These are phyloP conservation scores for Bubo bubo DNA, from an alignment of 2,113 vertebrate species.

Conservation along the genomic window DNA sequence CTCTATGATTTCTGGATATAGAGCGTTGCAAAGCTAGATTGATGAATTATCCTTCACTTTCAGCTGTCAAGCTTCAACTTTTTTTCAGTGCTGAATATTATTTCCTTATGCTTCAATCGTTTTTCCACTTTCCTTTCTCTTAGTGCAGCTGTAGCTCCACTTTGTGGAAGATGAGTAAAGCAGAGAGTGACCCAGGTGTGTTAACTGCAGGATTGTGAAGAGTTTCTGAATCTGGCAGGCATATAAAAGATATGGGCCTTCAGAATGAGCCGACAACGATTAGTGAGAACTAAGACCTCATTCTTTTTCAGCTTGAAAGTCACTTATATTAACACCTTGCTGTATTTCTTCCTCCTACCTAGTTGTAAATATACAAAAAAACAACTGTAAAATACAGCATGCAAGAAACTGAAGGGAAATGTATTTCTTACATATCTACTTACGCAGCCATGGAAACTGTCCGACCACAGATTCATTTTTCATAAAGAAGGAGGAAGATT, in stretches of 20 bases:
- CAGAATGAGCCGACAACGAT: not conserved
- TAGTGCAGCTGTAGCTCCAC: conserved; percentile 76
- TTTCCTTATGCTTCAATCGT: conserved; percentile 4
- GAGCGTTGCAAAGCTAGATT: conserved; percentile 1
- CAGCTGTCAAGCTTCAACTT: conserved; percentile 52
- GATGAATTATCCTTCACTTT: conserved; percentile 52
- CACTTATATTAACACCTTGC: not conserved
- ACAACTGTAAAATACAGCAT: not conserved
- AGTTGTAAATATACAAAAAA: not conserved
- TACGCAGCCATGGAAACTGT: not conserved
- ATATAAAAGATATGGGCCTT: not conserved
- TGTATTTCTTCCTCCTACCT: not conserved
- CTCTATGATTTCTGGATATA: conserved; percentile 44
- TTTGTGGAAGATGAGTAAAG: conserved; percentile 71
- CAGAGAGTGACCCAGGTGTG: not conserved
- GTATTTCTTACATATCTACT: not conserved
- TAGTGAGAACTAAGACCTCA: not conserved
- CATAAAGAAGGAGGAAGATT: not conserved
- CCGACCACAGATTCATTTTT: not conserved
- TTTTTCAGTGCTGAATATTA: conserved; percentile 35
- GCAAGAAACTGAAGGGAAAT: not conserved
- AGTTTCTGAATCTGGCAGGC: not conserved
- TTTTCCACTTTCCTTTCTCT: not conserved
- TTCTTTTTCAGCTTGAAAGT: not conserved
- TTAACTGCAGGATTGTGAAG: not conserved